Percentiles rank a stretch among this genome's conserved stretches.
Evolutionary conservation across 30 jellyfish, hydroid and myxozoan genomes (phyloP).

Genomic region (Phacellophora camtschatica): DNA sequence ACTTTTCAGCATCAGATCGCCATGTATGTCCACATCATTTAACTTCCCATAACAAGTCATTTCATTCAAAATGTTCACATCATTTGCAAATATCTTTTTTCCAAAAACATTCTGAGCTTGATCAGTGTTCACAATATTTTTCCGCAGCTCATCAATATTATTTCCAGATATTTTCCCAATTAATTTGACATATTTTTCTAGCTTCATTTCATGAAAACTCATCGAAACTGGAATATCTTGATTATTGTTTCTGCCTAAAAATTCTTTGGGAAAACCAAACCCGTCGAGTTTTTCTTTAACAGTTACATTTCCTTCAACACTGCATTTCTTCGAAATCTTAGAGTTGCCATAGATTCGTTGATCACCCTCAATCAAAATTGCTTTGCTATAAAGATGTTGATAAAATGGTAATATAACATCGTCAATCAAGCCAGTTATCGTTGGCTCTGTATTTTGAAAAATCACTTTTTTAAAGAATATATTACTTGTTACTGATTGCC

Average conservation of each 20-base stretch:
- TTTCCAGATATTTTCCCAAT: no score
- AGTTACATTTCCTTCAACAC: constrained; percentile 6
- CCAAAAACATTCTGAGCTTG: no score
- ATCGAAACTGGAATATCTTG: constrained; percentile 13
- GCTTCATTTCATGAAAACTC: not conserved
- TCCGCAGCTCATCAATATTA: no score
- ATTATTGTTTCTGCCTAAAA: not conserved
- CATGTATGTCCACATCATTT: constrained; percentile 9
- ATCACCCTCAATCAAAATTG: not conserved
- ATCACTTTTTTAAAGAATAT: not conserved
- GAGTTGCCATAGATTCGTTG: not conserved
- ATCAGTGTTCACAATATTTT: no score
- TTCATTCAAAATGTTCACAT: constrained; percentile 1
- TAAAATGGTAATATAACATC: not conserved
- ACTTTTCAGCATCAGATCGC: constrained; percentile 2
- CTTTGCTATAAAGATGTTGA: not conserved
- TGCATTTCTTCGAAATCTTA: not conserved
- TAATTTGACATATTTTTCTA: no score
- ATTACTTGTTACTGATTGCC: constrained; percentile 8
- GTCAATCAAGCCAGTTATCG: not conserved
- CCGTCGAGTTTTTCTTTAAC: constrained; percentile 6
- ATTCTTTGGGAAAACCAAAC: constrained; percentile 46
- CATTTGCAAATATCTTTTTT: constrained; percentile 1
- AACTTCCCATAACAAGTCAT: not conserved
- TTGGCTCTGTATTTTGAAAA: not conserved